A percentile compares a stretch with the other conserved stretches of the same genome.
phyloP scores from a whole-genome alignment of 1,140 invertebrate genomes.

The Zelostemma sp. region DNA sequence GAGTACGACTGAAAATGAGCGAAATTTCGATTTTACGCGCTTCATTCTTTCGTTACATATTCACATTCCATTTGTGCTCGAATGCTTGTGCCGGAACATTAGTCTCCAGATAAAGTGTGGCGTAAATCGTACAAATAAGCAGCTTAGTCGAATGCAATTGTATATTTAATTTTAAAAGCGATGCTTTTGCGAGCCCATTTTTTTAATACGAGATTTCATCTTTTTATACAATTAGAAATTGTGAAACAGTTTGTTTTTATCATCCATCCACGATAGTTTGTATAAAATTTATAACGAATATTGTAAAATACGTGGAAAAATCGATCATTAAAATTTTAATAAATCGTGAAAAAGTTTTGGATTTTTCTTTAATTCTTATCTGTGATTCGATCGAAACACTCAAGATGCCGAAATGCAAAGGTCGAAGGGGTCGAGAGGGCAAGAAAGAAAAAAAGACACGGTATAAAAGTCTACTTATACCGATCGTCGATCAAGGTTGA shows the following conservation, averaged over 20 bases:
- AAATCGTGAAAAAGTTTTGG: not conserved
- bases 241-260: not conserved
- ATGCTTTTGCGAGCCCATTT: too few species aligned
- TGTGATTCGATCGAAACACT: too few species aligned
- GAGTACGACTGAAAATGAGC: too few species aligned
- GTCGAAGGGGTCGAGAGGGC: too few species aligned
- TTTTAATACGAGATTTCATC: not conserved
- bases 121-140: not conserved
- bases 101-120: too few species aligned
- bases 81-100: not conserved
- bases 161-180: not conserved
- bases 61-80: not conserved
- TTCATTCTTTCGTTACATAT: not conserved
- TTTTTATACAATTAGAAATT: not conserved
- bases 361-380: too few species aligned
- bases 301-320: not conserved
- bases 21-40: too few species aligned
- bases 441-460: too few species aligned
- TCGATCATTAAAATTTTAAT: not conserved
- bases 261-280: not conserved
- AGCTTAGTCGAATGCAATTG: not conserved
- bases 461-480: too few species aligned
- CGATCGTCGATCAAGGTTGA: too few species aligned
- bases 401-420: too few species aligned
- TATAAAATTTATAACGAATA: not conserved